Conservation (phyloP, 64 coral and sea anemone species). For the Cladopsammia gracilis region DNA sequence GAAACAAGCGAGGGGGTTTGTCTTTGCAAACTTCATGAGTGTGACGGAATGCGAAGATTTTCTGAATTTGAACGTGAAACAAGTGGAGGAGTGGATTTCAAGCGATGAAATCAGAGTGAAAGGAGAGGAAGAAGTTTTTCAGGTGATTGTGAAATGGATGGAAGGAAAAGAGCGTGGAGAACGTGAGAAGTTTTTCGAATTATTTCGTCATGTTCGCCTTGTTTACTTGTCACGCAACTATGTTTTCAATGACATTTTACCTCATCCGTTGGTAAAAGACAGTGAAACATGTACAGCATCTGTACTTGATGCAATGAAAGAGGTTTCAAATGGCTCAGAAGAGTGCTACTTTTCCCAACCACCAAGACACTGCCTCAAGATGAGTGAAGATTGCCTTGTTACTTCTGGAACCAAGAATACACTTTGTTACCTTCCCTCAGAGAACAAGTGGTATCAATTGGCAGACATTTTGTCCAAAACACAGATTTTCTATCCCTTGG, state of each 20-base stretch:
- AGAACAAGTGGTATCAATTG: conserved; percentile 43
- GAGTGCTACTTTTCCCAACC: conserved; percentile 24
- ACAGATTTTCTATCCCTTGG: neutral
- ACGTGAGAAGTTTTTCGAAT: no score
- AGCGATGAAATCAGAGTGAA: conserved; percentile 40
- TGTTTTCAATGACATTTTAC: conserved; percentile 40
- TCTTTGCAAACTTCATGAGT: conserved; percentile 50
- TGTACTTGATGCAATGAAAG: conserved; percentile 59
- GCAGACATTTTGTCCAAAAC: neutral
- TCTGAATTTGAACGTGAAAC: conserved; percentile 25
- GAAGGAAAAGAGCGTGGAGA: no score
- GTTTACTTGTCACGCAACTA: no score
- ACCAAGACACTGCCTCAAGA: conserved; percentile 66
- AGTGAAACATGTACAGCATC: conserved; percentile 44
- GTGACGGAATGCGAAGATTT: conserved; percentile 48
- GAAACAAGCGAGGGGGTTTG: conserved; percentile 30
- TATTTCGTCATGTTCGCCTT: no score
- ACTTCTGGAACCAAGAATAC: conserved; percentile 37
- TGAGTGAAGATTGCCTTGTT: conserved; percentile 41
- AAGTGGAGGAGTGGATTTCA: conserved; percentile 49
- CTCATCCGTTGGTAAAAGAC: conserved; percentile 40
- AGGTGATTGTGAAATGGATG: no score
- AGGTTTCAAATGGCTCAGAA: conserved; percentile 23
- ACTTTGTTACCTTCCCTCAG: conserved; percentile 44
- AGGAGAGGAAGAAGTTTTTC: no score